Conservation (phyloP, 2,797 vertebrate genomes). For the Falco rusticolus region DNA sequence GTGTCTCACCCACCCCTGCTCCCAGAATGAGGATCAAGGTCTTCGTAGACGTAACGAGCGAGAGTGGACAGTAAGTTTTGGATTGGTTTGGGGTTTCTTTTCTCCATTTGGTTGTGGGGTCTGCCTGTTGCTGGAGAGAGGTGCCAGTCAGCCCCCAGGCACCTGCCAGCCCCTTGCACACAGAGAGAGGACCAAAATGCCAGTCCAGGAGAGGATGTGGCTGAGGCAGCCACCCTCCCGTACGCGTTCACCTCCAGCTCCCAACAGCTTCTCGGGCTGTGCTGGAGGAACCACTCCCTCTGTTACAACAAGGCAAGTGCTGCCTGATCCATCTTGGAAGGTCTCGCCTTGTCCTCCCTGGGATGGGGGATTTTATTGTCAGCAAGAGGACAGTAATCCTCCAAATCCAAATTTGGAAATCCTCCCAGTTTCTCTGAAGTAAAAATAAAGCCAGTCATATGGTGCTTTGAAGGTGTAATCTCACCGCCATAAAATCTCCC, state of each 20-base stretch:
- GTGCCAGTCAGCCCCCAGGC: not conserved
- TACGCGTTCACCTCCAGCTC: not conserved
- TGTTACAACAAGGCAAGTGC: not conserved
- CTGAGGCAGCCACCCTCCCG: not conserved
- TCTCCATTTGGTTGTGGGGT: not conserved
- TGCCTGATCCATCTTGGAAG: constrained; percentile 73
- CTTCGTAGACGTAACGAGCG: constrained; percentile 87
- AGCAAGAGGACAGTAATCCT: constrained; percentile 72
- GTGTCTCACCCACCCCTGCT: constrained; percentile 60
- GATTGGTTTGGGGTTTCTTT: constrained; percentile 4
- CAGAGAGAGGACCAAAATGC: not conserved
- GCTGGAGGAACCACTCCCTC: not conserved
- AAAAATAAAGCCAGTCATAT: constrained; percentile 72
- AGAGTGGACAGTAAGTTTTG: constrained; percentile 83
- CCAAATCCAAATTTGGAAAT: constrained; percentile 76
- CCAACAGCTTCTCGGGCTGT: not conserved
- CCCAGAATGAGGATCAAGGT: constrained; percentile 86
- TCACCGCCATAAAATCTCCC: constrained; percentile 11
- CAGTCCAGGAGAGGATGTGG: not conserved
- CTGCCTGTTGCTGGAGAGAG: not conserved
- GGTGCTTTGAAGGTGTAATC: constrained; percentile 70
- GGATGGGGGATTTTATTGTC: constrained; percentile 50
- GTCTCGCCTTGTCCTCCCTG: constrained; percentile 37
- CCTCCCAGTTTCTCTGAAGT: constrained; percentile 72
- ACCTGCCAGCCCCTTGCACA: not conserved